These are phyloP conservation scores for Gasterosteus nipponicus DNA, from an alignment of 2,113 vertebrate genomes.

Conservation along the genomic window DNA sequence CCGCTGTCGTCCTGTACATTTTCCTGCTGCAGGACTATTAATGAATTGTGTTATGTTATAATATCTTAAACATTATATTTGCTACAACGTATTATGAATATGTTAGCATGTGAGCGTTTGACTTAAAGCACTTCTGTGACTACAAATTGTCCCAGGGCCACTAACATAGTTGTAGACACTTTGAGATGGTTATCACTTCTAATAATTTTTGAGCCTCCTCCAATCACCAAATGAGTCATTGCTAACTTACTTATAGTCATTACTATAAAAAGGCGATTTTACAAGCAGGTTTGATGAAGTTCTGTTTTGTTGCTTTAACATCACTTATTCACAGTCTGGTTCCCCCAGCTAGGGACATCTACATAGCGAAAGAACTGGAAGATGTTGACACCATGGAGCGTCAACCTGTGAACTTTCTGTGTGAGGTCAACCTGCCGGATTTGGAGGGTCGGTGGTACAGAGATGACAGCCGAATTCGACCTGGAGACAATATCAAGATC, in stretches of 20 bases:
- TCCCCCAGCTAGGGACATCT: conserved; percentile 86
- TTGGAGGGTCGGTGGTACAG: conserved; percentile 92
- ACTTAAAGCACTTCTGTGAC: background rate
- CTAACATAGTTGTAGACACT: background rate
- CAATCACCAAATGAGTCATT: too few species aligned
- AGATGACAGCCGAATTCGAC: conserved; percentile 84
- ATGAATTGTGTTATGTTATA: too few species aligned
- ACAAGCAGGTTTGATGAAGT: background rate
- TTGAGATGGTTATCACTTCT: background rate
- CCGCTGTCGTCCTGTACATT: too few species aligned
- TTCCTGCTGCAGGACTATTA: too few species aligned
- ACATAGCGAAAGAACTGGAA: conserved; percentile 85
- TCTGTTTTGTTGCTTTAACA: background rate
- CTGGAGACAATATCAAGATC: conserved; percentile 87
- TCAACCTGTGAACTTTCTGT: conserved; percentile 85
- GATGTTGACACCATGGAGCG: conserved; percentile 88
- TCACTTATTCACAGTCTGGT: conserved; percentile 12
- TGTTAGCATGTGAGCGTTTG: conserved; percentile 2
- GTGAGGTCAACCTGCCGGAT: conserved; percentile 91
- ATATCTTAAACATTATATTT: background rate
- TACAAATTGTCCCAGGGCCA: background rate
- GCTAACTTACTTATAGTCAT: background rate
- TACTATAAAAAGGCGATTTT: background rate
- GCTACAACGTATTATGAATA: background rate
- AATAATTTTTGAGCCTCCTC: background rate